These are phyloP conservation scores for Cyanistes caeruleus DNA, from an alignment of 2,113 vertebrate species.

Conservation along the genomic window DNA sequence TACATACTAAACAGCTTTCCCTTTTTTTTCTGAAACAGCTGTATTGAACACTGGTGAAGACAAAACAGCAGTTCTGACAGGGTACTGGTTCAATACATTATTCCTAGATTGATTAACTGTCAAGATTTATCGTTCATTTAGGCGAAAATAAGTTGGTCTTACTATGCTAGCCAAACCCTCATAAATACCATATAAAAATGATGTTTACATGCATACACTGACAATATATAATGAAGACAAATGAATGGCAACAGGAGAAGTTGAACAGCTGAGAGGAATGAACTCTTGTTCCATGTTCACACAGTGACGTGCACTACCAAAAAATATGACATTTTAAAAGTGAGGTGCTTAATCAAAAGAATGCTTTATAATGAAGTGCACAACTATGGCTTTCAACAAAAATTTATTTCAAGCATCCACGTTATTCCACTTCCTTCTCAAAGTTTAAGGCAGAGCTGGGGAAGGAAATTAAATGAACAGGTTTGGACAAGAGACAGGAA, in stretches of 20 bases:
- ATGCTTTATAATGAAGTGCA: not conserved
- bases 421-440: not conserved
- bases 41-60: not conserved
- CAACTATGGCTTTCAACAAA: not conserved
- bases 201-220: not conserved
- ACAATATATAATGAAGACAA: not conserved
- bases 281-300: not conserved
- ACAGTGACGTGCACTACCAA: not conserved
- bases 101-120: constrained; percentile 18
- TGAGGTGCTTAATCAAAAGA: not conserved
- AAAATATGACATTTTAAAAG: accelerated
- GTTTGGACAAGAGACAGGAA: not conserved
- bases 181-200: not conserved
- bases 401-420: not conserved
- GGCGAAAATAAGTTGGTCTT: not conserved
- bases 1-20: not conserved
- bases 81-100: not conserved
- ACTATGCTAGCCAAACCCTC: not conserved
- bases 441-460: not conserved
- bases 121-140: constrained; percentile 10
- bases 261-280: not conserved
- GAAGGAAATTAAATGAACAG: not conserved
- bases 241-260: not conserved
- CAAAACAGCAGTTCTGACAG: not conserved
- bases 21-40: not conserved